Evolutionary conservation across 2,113 vertebrate genomes (phyloP).

Genomic region (Mormyrus lacerda): DNA sequence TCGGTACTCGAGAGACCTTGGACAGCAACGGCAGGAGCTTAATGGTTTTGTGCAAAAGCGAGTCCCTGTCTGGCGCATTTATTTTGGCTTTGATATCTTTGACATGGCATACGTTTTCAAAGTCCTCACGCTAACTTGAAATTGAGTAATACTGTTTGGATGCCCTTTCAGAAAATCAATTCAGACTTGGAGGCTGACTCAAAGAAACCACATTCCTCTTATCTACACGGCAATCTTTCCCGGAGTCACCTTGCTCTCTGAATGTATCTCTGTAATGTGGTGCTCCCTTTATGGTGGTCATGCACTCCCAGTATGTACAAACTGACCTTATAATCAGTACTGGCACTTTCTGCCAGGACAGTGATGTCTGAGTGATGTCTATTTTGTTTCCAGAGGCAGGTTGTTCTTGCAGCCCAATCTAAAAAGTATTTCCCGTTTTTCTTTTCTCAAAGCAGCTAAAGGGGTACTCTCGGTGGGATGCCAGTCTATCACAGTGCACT

Average conservation of each 20-base stretch:
- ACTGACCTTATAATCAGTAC: conserved; percentile 12
- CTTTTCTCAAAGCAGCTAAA: background rate
- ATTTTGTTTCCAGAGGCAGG: background rate
- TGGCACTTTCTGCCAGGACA: background rate
- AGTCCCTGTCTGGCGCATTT: conserved; percentile 12
- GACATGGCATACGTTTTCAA: conserved; percentile 8
- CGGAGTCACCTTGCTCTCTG: conserved; percentile 15
- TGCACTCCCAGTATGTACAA: conserved; percentile 13
- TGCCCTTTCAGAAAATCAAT: conserved; percentile 14
- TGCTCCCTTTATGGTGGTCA: conserved; percentile 14
- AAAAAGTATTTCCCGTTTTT: background rate
- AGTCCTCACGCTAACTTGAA: conserved; percentile 3
- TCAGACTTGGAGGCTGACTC: conserved; percentile 9
- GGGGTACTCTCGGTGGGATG: background rate
- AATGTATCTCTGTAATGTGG: background rate
- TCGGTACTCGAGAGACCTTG: background rate
- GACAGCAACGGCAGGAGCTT: background rate
- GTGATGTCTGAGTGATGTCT: background rate
- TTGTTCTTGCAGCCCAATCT: background rate
- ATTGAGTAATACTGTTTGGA: conserved; percentile 12
- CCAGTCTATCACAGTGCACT: background rate
- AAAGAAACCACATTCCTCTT: conserved; percentile 16
- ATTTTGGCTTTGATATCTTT: conserved; percentile 15
- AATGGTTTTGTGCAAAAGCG: background rate
- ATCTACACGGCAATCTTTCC: background rate